phyloP scores from a whole-genome alignment of 2,113 vertebrate species.

The Ophiodon elongatus region DNA sequence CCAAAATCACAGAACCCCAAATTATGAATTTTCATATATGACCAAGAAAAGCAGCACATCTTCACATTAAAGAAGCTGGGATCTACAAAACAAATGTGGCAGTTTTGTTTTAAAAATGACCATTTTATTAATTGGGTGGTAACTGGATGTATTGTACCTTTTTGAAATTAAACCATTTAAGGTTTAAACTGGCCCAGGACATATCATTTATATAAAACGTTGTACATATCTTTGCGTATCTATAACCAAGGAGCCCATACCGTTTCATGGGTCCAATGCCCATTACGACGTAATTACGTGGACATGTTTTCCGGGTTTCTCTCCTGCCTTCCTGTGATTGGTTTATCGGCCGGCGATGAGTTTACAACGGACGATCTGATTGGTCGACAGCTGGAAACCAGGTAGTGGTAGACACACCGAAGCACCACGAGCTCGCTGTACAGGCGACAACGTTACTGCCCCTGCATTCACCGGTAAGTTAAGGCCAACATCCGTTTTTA shows the following conservation, averaged over 20 bases:
- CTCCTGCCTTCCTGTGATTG: constrained; percentile 41
- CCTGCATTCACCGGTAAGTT: constrained; percentile 31
- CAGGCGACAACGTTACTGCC: not conserved
- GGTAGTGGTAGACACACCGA: constrained; percentile 38
- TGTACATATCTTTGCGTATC: not conserved
- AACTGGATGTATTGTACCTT: not conserved
- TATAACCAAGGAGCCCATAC: not conserved
- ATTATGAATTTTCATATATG: not conserved
- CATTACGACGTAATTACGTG: not conserved
- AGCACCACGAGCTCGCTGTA: accelerated
- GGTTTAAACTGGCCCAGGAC: not conserved
- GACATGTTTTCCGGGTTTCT: constrained; percentile 20
- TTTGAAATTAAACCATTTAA: not conserved
- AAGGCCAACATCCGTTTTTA: accelerated
- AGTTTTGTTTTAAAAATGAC: not conserved
- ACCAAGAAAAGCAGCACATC: not conserved
- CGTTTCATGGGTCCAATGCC: not conserved
- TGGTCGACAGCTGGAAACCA: constrained; percentile 51
- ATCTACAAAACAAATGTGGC: too few species aligned
- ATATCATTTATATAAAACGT: not conserved
- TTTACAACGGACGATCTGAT: constrained; percentile 33
- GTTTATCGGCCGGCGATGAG: not conserved
- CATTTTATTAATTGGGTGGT: not conserved
- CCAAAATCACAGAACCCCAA: not conserved
- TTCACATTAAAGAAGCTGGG: not conserved